phyloP scores from a whole-genome alignment of 2,888 invertebrate genomes.

The Syritta pipiens region DNA sequence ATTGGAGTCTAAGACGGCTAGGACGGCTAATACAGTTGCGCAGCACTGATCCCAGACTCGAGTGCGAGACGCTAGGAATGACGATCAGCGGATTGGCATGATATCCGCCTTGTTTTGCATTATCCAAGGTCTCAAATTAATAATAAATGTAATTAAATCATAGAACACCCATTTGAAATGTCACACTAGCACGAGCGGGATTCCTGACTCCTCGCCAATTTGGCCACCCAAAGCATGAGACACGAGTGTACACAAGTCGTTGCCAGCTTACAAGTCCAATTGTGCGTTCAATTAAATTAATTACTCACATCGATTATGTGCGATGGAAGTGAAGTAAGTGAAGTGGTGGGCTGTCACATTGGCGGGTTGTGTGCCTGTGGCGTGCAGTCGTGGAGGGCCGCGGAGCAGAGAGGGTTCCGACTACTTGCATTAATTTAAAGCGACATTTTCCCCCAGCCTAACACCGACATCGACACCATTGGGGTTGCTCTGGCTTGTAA shows the following conservation, averaged over 20 bases:
- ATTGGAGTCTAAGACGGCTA: slow-evolving; percentile 7
- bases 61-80: neutral
- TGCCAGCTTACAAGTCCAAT: slow-evolving; percentile 36
- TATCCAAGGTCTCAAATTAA: slow-evolving; percentile 64
- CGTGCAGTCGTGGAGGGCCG: slow-evolving; percentile 39
- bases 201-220: too few species aligned
- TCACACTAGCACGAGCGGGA: slow-evolving; percentile 11
- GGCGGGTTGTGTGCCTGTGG: slow-evolving; percentile 32
- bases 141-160: slow-evolving; percentile 68
- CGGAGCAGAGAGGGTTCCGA: neutral
- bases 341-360: slow-evolving; percentile 1
- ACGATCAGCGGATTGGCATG: slow-evolving; percentile 15
- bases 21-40: neutral
- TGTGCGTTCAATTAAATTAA: slow-evolving; percentile 63
- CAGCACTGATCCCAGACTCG: too few species aligned
- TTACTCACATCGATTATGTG: slow-evolving; percentile 37
- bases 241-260: too few species aligned
- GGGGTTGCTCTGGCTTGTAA: slow-evolving; percentile 19
- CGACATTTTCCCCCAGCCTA: slow-evolving; percentile 31
- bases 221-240: too few species aligned
- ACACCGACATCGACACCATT: neutral
- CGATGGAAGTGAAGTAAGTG: neutral
- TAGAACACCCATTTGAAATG: slow-evolving; percentile 65
- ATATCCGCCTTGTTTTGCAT: slow-evolving; percentile 65
- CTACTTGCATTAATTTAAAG: slow-evolving; percentile 27